Evolutionary conservation across 2,113 vertebrate genomes (phyloP).

Genomic region (Sylvicapra grimmia): DNA sequence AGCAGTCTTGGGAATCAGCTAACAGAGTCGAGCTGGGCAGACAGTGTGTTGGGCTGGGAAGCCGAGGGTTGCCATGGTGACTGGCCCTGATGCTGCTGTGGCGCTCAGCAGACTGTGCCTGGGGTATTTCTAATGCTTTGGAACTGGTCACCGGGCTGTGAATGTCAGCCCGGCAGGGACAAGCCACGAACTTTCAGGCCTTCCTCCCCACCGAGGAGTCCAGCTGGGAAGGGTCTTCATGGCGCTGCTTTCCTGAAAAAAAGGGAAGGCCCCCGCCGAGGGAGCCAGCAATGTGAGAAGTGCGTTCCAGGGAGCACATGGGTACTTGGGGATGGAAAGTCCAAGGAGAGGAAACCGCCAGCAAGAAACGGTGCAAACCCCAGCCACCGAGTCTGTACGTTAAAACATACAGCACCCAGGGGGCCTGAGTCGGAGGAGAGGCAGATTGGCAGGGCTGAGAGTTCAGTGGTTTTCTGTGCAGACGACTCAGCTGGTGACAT

Average conservation of each 20-base stretch:
- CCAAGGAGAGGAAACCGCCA: neutral
- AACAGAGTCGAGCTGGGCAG: neutral
- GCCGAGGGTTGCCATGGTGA: constrained; percentile 43
- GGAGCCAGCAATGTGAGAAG: neutral
- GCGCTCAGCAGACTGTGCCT: constrained; percentile 5
- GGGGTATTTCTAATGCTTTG: constrained; percentile 9
- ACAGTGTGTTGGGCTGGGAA: neutral
- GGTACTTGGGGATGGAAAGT: neutral
- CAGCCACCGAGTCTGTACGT: fast-evolving
- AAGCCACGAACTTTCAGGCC: neutral
- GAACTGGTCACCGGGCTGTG: neutral
- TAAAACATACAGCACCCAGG: neutral
- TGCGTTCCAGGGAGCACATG: neutral
- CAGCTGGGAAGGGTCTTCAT: neutral
- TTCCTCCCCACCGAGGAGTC: neutral
- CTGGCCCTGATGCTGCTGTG: neutral
- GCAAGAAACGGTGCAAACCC: neutral
- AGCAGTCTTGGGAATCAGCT: neutral
- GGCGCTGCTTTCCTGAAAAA: neutral
- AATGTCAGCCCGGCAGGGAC: neutral
- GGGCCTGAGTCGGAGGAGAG: neutral
- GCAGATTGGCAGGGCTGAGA: neutral
- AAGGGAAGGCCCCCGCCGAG: neutral
- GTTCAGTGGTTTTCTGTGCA: neutral
- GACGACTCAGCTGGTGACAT: neutral